phyloP scores from a whole-genome alignment of 2,888 invertebrate species.

The Drosophila antonietae region DNA sequence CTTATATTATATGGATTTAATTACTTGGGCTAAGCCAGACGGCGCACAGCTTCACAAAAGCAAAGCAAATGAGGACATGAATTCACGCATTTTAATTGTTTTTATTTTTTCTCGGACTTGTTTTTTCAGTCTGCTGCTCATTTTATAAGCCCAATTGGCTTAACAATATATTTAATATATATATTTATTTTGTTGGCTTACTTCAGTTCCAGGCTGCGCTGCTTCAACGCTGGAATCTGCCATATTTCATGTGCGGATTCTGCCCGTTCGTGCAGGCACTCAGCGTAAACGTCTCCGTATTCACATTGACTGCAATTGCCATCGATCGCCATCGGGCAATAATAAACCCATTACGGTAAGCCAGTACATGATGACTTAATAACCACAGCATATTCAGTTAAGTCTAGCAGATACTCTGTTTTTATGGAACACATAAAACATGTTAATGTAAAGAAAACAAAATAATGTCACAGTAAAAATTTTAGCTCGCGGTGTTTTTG shows the following conservation, averaged over 20 bases:
- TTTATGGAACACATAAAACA: background rate
- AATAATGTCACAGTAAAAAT: background rate
- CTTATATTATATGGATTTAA: slow-evolving; percentile 21
- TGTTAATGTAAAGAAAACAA: background rate
- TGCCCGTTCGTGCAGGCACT: slow-evolving; percentile 95
- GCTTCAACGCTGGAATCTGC: slow-evolving; percentile 93
- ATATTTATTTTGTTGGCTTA: background rate
- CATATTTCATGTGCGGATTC: slow-evolving; percentile 94
- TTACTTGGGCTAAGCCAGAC: slow-evolving; percentile 9
- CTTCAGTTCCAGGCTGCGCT: slow-evolving; percentile 93
- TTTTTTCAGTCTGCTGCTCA: slow-evolving; percentile 10
- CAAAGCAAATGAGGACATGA: slow-evolving; percentile 5
- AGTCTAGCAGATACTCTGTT: background rate
- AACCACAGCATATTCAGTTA: slow-evolving; percentile 19
- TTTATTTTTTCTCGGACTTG: slow-evolving; percentile 1
- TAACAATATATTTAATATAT: background rate
- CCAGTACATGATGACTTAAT: slow-evolving; percentile 37
- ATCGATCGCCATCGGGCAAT: slow-evolving; percentile 93
- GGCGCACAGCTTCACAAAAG: slow-evolving; percentile 8
- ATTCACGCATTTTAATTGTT: slow-evolving; percentile 7
- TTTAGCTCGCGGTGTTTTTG: background rate
- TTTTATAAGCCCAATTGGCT: slow-evolving; percentile 19
- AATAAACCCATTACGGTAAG: slow-evolving; percentile 90
- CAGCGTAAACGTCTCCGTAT: slow-evolving; percentile 95
- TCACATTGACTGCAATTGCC: slow-evolving; percentile 94